Conservation (phyloP, 2,888 invertebrate genomes). For the Tridacna gigas region DNA sequence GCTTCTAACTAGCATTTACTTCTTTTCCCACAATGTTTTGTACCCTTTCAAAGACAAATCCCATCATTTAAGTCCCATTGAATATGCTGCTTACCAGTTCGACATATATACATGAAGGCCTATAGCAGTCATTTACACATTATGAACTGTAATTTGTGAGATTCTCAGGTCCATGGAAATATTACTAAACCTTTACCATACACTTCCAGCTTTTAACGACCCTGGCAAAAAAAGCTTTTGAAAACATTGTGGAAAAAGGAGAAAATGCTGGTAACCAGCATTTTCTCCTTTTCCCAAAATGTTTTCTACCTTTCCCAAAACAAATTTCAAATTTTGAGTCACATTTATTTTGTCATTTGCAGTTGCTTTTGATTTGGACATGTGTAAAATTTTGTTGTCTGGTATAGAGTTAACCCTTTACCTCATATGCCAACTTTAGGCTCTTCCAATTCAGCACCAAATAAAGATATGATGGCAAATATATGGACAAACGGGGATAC, state of each 20-base stretch:
- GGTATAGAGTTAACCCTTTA: background rate
- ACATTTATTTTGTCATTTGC: too few relatives aligned
- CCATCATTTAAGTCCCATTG: too few relatives aligned
- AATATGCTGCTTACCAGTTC: too few relatives aligned
- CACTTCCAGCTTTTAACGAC: background rate
- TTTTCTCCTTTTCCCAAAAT: conserved; percentile 3
- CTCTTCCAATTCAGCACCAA: too few relatives aligned
- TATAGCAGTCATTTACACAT: too few relatives aligned
- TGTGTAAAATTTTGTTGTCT: background rate
- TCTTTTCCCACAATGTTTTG: background rate
- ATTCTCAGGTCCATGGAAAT: too few relatives aligned
- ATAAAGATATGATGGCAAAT: too few relatives aligned
- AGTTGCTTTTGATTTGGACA: background rate
- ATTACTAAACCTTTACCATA: background rate
- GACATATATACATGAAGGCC: too few relatives aligned
- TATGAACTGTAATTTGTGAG: background rate
- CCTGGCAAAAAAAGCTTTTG: background rate
- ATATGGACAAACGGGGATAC: too few relatives aligned
- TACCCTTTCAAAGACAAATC: too few relatives aligned
- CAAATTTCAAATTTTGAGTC: too few relatives aligned
- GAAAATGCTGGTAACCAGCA: background rate
- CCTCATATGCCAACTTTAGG: too few relatives aligned
- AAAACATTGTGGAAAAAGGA: conserved; percentile 12
- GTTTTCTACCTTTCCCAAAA: background rate
- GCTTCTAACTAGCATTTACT: background rate